A percentile compares a stretch with the other conserved stretches of the same genome.
phyloP scores from a whole-genome alignment of 2,113 vertebrate genomes.

The Vulpes ferrilata region DNA sequence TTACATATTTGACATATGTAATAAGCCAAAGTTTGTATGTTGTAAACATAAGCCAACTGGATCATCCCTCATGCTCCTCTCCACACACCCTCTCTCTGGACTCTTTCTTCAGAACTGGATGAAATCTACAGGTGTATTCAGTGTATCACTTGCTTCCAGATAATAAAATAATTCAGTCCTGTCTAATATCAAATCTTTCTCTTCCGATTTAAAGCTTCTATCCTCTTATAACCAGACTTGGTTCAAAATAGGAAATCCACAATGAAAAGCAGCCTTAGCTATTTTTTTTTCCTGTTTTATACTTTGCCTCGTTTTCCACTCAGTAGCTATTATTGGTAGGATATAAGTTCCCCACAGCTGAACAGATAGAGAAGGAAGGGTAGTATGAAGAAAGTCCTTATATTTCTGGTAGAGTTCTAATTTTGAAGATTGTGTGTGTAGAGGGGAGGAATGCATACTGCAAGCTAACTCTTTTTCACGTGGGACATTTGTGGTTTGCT shows the following conservation, averaged over 20 bases:
- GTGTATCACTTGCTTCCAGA: too few species aligned
- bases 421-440: neutral
- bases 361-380: neutral
- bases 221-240: neutral
- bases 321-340: neutral
- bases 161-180: neutral
- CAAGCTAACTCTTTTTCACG: neutral
- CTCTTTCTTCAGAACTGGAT: neutral
- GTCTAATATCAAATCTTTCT: neutral
- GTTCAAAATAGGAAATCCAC: neutral
- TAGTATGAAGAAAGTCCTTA: neutral
- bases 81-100: neutral
- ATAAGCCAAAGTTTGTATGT: neutral
- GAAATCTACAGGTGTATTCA: neutral
- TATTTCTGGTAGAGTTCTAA: neutral
- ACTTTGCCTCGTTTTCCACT: neutral
- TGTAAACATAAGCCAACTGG: too few species aligned
- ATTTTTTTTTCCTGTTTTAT: neutral
- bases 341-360: too few species aligned
- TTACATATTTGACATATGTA: neutral
- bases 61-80: neutral
- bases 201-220: neutral
- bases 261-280: neutral
- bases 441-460: accelerated
- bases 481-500: neutral